These are phyloP conservation scores for Bombus fervidus DNA, from an alignment of 1,140 invertebrate species.

Conservation along the genomic window DNA sequence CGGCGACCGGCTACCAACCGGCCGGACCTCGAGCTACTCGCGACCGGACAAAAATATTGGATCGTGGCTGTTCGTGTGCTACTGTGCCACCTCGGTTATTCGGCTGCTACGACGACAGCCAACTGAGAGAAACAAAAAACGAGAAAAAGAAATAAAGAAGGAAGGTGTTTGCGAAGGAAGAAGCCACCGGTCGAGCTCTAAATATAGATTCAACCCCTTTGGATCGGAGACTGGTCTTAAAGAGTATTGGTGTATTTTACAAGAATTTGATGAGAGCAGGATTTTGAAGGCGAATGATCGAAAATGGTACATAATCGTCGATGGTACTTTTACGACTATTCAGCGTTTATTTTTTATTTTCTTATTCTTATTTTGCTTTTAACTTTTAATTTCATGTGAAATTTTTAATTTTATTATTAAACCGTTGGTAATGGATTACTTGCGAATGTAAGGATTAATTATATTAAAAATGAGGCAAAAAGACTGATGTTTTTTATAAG, in stretches of 20 bases:
- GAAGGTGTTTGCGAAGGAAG: neutral
- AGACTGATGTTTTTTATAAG: neutral
- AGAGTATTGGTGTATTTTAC: neutral
- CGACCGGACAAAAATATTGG: constrained; percentile 58
- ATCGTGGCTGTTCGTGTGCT: constrained; percentile 46
- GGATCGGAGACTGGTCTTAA: neutral
- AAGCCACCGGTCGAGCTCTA: neutral
- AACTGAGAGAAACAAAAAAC: neutral
- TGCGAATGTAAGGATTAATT: neutral
- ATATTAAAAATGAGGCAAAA: neutral
- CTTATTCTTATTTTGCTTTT: neutral
- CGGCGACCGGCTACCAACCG: constrained; percentile 63
- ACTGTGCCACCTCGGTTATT: constrained; percentile 49
- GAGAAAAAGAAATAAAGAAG: neutral
- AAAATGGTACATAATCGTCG: neutral
- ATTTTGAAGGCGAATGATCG: neutral
- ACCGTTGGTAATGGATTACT: neutral
- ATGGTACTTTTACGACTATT: neutral
- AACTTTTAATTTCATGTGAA: neutral
- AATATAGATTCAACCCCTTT: constrained; percentile 14
- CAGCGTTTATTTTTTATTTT: too few relatives aligned
- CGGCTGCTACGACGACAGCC: neutral
- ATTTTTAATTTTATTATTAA: neutral
- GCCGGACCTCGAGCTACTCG: neutral
- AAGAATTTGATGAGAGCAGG: neutral